Conservation (phyloP, 2,888 invertebrate genomes). For the Pseudococcus viburni region DNA sequence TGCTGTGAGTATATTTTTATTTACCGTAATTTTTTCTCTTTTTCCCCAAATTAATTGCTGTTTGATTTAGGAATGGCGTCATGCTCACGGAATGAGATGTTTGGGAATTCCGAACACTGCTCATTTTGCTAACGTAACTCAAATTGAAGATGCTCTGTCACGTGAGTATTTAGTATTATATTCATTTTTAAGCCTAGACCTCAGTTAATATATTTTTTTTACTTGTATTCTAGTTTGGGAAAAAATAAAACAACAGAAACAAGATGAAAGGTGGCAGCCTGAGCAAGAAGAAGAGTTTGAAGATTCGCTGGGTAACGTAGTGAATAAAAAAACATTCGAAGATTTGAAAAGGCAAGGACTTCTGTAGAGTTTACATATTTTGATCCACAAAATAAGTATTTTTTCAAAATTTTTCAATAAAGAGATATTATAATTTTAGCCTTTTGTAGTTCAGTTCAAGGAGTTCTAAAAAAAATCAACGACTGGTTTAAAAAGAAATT, state of each 20-base stretch:
- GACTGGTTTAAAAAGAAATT: neutral
- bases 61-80: conserved; percentile 76
- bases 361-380: conserved; percentile 79
- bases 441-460: neutral
- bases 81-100: conserved; percentile 77
- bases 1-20: conserved; percentile 74
- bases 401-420: neutral
- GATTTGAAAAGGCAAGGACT: conserved; percentile 98
- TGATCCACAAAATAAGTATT: neutral
- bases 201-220: neutral
- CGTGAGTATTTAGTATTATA: conserved; percentile 68
- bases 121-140: conserved; percentile 99
- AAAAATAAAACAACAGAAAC: conserved; percentile 95
- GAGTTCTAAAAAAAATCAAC: neutral
- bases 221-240: conserved; percentile 87
- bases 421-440: neutral
- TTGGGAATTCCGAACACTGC: conserved; percentile 99
- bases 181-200: neutral
- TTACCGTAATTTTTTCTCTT: neutral
- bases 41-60: conserved; percentile 65
- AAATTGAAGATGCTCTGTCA: conserved; percentile 97
- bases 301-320: conserved; percentile 98
- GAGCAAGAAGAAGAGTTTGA: conserved; percentile 99
- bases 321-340: conserved; percentile 97
- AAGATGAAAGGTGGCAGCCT: conserved; percentile 95